These are phyloP conservation scores for Myoxocephalus aenaeus DNA, from an alignment of 2,797 vertebrate genomes.

Conservation along the genomic window DNA sequence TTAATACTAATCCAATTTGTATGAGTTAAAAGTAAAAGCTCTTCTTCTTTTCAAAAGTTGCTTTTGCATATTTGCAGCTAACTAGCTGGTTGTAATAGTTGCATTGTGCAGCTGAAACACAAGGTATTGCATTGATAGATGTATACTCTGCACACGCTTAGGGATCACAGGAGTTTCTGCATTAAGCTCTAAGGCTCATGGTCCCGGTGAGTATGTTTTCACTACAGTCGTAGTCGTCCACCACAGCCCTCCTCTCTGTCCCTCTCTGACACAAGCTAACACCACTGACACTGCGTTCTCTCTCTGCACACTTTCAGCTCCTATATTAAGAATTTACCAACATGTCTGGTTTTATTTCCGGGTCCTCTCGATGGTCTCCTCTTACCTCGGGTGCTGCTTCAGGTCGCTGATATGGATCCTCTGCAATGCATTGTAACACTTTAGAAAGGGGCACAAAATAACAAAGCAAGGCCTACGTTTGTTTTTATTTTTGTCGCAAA, in stretches of 20 bases:
- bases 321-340: conserved; percentile 24
- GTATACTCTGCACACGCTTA: conserved; percentile 75
- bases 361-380: conserved; percentile 14
- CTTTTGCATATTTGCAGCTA: not conserved
- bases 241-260: conserved; percentile 41
- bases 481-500: not conserved
- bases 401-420: conserved; percentile 30
- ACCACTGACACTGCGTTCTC: conserved; percentile 48
- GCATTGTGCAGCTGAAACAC: conserved; percentile 28
- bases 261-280: conserved; percentile 67
- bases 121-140: conserved; percentile 65
- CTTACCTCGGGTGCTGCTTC: conserved; percentile 53
- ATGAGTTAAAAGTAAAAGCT: not conserved
- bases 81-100: not conserved
- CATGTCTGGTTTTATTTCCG: conserved; percentile 21
- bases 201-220: conserved; percentile 80
- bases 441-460: conserved; percentile 52
- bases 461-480: not conserved
- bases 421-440: conserved; percentile 47
- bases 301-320: conserved; percentile 47
- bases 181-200: conserved; percentile 71
- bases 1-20: not conserved
- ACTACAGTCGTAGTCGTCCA: conserved; percentile 38
- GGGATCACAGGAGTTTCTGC: conserved; percentile 74
- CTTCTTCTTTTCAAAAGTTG: not conserved